Evolutionary conservation across 2,797 vertebrate genomes (phyloP), one percentile per base, ranked within the genome.

Genomic region (Anisognathus igniventris): DNA sequence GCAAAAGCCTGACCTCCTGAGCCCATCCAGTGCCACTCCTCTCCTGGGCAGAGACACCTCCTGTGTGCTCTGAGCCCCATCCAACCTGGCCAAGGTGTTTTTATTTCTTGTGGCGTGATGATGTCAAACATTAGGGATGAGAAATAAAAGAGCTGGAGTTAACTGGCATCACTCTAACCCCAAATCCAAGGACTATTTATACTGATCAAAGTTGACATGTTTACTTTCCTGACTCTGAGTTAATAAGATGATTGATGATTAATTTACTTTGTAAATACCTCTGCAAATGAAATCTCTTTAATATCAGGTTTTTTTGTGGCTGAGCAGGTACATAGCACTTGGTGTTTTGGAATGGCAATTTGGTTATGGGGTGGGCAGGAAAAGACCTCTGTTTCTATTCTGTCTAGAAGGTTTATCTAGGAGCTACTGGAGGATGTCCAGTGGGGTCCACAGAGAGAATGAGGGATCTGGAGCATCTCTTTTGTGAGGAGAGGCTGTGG

Each of bases 181-280:
- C 60, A 65, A 96, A 90, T 79, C 87, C 58, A 64, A 82, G 74
- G 67, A 54, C 56, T 84, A 39, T 58, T 95, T 92, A 88, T 93
- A 96, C 66, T 88, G 92, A 95, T 96, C 82, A 93, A 89, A 83
- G 60, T 12, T 96, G 94, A 92, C 86, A 67, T 58, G 72, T 94
- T 96, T 95, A 79, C 67, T 92, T 95, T 89, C 80, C 77, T 70
- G 61, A 56, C 86, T 96, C 47, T 2, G 53, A 81, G 65, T 91
- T 96, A 95, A 97, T 94, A 74, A 73, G 35, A 95, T 89, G 95
- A 96, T 91, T 95, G 96, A 97, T 97, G 95, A 96, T 86, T 96
- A 93, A 95, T 96, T 96, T 95, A 92, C 75, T 96, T 92, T 79
- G 75, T 90, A 95, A 96, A 95, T 73, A 81, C 47, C 65, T 86